A percentile compares a stretch with the other conserved stretches of the same genome.
Conservation (phyloP, 2,888 invertebrate species). For the Caenorhabditis sp. region DNA sequence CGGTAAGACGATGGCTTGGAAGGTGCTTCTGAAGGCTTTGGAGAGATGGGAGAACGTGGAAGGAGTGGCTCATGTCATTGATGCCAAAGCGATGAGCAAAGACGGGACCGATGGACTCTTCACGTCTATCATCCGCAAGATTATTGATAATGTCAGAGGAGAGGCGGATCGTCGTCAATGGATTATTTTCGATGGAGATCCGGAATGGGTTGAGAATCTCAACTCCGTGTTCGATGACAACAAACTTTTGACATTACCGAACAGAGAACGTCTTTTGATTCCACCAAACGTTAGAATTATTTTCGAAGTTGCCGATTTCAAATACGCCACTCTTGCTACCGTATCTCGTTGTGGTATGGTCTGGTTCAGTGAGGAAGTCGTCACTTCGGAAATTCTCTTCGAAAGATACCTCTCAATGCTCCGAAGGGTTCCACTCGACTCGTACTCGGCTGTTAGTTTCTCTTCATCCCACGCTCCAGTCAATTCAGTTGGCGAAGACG, state of each 20-base stretch:
- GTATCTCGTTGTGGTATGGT: conserved; percentile 99
- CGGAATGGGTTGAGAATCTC: conserved; percentile 99
- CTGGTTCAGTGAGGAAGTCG: conserved; percentile 98
- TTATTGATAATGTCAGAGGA: conserved; percentile 98
- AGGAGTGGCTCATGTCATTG: conserved; percentile 98
- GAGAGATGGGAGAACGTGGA: conserved; percentile 87
- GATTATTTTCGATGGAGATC: conserved; percentile 99
- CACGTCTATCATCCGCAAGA: conserved; percentile 95
- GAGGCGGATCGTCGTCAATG: conserved; percentile 99
- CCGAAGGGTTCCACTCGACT: conserved; percentile 76
- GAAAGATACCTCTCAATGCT: conserved; percentile 94
- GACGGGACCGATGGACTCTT: conserved; percentile 99
- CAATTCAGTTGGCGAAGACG: conserved; percentile 82
- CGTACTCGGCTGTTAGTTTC: conserved; percentile 72
- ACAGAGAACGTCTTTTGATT: conserved; percentile 96
- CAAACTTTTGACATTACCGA: conserved; percentile 96
- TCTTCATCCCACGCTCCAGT: conserved; percentile 54
- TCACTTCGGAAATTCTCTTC: conserved; percentile 98
- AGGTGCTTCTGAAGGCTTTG: conserved; percentile 88
- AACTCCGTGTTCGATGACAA: conserved; percentile 99
- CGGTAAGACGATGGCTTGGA: conserved; percentile 74
- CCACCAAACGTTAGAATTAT: conserved; percentile 91
- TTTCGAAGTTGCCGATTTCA: conserved; percentile 90
- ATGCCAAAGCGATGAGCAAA: conserved; percentile 98
- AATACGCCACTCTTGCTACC: conserved; percentile 97